Conservation (phyloP, 2,888 invertebrate genomes). For the Chaitophorus viminalis region DNA sequence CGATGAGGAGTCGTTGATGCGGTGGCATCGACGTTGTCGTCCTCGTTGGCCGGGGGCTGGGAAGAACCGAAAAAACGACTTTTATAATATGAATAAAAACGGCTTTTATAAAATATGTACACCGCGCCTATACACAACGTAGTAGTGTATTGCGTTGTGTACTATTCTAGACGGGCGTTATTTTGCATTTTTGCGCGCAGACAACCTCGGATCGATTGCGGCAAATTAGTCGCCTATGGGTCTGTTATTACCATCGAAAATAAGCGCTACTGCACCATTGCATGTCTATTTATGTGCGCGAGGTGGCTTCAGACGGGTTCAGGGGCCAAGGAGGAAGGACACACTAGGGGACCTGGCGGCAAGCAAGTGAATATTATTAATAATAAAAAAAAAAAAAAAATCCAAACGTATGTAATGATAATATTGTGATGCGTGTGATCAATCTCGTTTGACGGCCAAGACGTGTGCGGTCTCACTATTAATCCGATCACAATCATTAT, state of each 20-base stretch:
- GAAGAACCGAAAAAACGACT: neutral
- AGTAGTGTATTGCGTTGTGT: no score
- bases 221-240: conserved; percentile 40
- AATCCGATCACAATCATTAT: neutral
- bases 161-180: neutral
- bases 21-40: no score
- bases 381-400: neutral
- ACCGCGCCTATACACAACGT: neutral
- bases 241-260: conserved; percentile 12
- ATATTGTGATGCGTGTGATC: neutral
- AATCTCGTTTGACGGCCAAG: neutral
- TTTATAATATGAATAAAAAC: neutral
- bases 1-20: neutral
- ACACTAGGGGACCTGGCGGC: no score
- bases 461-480: neutral
- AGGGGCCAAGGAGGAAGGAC: no score
- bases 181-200: conserved; percentile 42
- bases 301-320: neutral
- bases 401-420: no score
- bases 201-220: conserved; percentile 33
- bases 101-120: neutral
- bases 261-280: neutral
- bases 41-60: no score
- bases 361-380: no score
- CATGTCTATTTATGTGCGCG: no score